Conservation (phyloP, 2,113 vertebrate genomes). For the Megaleporinus macrocephalus region DNA sequence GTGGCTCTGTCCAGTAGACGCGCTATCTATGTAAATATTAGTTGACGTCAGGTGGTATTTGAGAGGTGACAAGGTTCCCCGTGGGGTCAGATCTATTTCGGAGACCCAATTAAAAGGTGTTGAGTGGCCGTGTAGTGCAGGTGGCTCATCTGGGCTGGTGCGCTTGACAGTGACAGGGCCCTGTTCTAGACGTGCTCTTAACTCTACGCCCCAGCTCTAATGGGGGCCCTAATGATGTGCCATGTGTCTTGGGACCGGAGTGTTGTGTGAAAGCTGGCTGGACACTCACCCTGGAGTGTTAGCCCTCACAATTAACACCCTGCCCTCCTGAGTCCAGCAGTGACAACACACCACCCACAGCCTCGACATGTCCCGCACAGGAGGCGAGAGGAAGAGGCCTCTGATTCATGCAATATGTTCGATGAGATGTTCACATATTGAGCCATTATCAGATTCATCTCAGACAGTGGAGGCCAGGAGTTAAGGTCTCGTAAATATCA, state of each 20-base stretch:
- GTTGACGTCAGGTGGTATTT: slow-evolving; percentile 57
- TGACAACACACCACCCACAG: slow-evolving; percentile 51
- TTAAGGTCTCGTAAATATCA: slow-evolving; percentile 37
- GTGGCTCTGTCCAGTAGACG: neutral
- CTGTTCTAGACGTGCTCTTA: slow-evolving; percentile 63
- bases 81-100: slow-evolving; percentile 70
- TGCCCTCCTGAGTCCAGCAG: slow-evolving; percentile 36
- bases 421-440: slow-evolving; percentile 27
- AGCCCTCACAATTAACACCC: slow-evolving; percentile 63
- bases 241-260: slow-evolving; percentile 52
- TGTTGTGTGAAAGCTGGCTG: slow-evolving; percentile 43
- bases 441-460: neutral
- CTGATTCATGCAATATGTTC: slow-evolving; percentile 36
- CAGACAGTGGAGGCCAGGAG: slow-evolving; percentile 3
- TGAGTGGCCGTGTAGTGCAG: slow-evolving; percentile 58
- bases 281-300: slow-evolving; percentile 44
- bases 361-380: slow-evolving; percentile 47
- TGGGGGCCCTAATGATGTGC: slow-evolving; percentile 63
- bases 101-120: slow-evolving; percentile 74
- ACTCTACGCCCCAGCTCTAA: slow-evolving; percentile 59
- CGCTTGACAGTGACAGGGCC: slow-evolving; percentile 68
- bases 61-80: slow-evolving; percentile 26
- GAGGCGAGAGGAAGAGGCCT: slow-evolving; percentile 46
- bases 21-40: slow-evolving; percentile 39
- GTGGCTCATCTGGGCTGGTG: slow-evolving; percentile 66